Evolutionary conservation across 2,113 vertebrate species (phyloP), one percentile per base, ranked within the genome.

Genomic region (Tenrec ecaudatus): DNA sequence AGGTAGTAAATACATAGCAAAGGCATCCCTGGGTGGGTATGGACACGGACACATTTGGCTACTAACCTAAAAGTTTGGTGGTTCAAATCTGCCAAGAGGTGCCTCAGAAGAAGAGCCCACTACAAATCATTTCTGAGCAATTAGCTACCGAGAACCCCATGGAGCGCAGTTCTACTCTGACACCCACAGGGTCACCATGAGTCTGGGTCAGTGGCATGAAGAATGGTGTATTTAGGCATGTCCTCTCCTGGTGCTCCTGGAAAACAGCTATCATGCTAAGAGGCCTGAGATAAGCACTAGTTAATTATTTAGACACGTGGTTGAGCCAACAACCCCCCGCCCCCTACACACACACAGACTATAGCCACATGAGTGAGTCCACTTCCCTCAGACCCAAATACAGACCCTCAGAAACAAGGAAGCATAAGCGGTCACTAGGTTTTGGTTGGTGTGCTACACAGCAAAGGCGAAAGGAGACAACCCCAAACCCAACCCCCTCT

Each of bases 341-440:
- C 36, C 0, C 2, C 16, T n/a, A n/a, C n/a, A n/a, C n/a, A n/a
- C n/a, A n/a, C 16, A 33, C 0, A 73, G 68, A 82, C 4, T 25
- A 22, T 1, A 47, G 58, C 17, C 31, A 40, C 9, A 6, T 6
- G 22, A 47, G 9, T 4, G 43, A 96, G 31, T 23, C 20, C 20
- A 25, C 17, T 73, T 33, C 11, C 22, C 71, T 36, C 71, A 36
- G 71, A 36, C 2, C 9, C 71, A 73, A 73, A 36, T 73, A 36
- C n/a, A 60, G n/a, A 95, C 25, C 25, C 27, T 66, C 12, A 25
- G n/a, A 88, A 11, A 64, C 16, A 87, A 43, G 33, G 90, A 75
- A 29, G 27, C 33, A 64, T 57, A 38, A 14, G 8, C 12, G 31
- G 31, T 68, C 58, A 66, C 58, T 73, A 27, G 33, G 86, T 73